These are phyloP conservation scores for Aphaenogaster ashmeadi DNA, from an alignment of 1,140 invertebrate genomes.

Conservation along the genomic window DNA sequence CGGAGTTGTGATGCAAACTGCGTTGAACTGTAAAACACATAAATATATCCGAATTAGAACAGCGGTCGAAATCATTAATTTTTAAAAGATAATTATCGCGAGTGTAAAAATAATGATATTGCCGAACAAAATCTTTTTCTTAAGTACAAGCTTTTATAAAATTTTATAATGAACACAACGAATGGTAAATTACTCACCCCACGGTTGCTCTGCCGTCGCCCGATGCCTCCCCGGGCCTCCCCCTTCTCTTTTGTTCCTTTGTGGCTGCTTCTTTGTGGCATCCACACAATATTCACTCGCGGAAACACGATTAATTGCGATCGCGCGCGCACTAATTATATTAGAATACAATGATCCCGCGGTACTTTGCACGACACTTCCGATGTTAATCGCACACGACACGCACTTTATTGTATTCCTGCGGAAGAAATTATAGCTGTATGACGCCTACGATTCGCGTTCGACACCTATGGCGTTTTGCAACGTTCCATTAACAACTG, in stretches of 20 bases:
- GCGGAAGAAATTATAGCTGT: not conserved
- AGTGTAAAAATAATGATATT: not conserved
- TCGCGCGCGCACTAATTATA: slow-evolving; percentile 14
- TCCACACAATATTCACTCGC: slow-evolving; percentile 16
- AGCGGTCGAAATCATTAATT: not conserved
- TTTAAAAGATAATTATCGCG: not conserved
- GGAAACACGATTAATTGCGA: slow-evolving; percentile 1
- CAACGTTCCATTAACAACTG: not conserved
- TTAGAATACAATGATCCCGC: slow-evolving; percentile 22
- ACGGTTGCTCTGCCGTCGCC: not conserved
- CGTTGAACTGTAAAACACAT: not conserved
- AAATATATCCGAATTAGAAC: slow-evolving; percentile 2
- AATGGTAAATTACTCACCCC: not conserved
- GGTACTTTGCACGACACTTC: not conserved
- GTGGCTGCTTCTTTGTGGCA: not conserved
- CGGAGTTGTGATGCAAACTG: not conserved
- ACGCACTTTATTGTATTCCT: slow-evolving; percentile 23
- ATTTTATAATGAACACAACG: not conserved
- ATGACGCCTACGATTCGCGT: not conserved
- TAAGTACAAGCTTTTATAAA: not conserved
- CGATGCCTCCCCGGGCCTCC: not conserved
- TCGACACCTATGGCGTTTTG: not conserved
- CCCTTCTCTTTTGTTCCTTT: not conserved
- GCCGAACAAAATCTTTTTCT: not conserved
- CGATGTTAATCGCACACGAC: slow-evolving; percentile 4